Evolutionary conservation across 2,113 vertebrate genomes (phyloP), one percentile per base, ranked within the genome.

Genomic region (Nesogale talazaci): DNA sequence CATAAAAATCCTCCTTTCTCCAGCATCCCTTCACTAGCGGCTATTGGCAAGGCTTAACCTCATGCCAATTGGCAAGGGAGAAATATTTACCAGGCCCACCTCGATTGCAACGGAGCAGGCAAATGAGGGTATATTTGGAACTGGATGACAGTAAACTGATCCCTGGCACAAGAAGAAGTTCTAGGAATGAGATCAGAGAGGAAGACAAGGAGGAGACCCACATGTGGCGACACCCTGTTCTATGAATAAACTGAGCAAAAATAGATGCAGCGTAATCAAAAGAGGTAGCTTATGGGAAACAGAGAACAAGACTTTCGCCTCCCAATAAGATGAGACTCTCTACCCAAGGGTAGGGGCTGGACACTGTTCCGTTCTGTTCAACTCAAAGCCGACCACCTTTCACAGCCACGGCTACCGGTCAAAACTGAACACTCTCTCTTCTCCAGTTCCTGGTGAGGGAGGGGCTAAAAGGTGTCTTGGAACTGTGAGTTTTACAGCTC

Each of bases 131-230:
- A 34, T 29, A 20, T 75, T 31, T 77, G 63, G 46, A 82, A 22
- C 14, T 57, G 40, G 72, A 2, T 4, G 23, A 8, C 38, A 82
- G 75, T 57, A 76, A 29, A 34, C 6, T 31, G 38, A 29, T 61
- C 15, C 16, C 20, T 19, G 15, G 14, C 46, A 3, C 2, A 12
- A 1, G 2, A 4, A 4, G 12, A 1, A 52, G 4, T 40, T 6
- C 59, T 56, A 67, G 67, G 59, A 92, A 72, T 19, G 23, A 31
- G 9, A 12, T 72, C 76, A 88, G 40, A 79, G 59, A 88, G n/a
- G 29, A 93, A 22, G 52, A 27, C 46, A 82, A 38, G 29, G 31
- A 69, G 23, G 17, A 65, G 42, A 40, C 10, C 19, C 23, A 67
- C 12, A 36, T 10, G 12, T 0, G 27, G 23, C 12, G 57, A 25